Conservation (phyloP, 2,888 invertebrate genomes). For the Cryptus viduatorius region DNA sequence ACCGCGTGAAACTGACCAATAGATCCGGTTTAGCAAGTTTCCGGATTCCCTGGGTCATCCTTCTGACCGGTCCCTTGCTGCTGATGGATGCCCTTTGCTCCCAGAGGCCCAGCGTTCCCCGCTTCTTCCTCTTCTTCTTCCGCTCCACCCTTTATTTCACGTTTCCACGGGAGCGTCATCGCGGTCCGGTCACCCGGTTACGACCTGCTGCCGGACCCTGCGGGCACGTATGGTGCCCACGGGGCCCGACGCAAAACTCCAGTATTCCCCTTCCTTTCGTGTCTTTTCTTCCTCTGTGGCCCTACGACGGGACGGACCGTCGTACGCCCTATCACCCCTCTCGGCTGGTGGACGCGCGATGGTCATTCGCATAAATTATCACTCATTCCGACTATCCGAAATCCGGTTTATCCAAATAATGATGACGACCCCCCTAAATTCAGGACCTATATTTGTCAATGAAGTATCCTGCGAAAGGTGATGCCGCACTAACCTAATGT, state of each 20-base stretch:
- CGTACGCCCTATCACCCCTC: conserved; percentile 32
- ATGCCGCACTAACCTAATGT: not conserved
- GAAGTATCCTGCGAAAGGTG: conserved; percentile 1
- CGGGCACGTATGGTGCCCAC: not conserved
- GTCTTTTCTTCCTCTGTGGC: conserved; percentile 15
- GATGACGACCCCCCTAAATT: conserved; percentile 37
- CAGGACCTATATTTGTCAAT: conserved; percentile 27
- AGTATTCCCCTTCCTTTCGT: not conserved
- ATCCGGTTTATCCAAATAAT: conserved; percentile 66
- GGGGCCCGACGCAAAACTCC: not conserved
- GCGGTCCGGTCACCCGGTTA: conserved; percentile 37
- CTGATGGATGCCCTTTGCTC: conserved; percentile 39
- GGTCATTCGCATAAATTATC: conserved; percentile 77
- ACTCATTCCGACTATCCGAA: conserved; percentile 46
- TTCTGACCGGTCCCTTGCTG: conserved; percentile 31
- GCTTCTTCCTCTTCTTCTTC: conserved; percentile 66
- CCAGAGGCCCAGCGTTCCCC: conserved; percentile 67
- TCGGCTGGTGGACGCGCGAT: conserved; percentile 47
- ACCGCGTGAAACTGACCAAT: conserved; percentile 84
- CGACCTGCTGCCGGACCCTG: conserved; percentile 10
- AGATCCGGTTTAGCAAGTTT: conserved; percentile 85
- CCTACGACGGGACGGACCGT: not conserved
- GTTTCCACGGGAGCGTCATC: conserved; percentile 39
- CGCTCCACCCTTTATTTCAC: conserved; percentile 61
- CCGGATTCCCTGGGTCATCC: conserved; percentile 84